Evolutionary conservation across 92 coral and sea anemone species (phyloP), one percentile per base, ranked within the genome.

Genomic region (Phymanthus crucifer): DNA sequence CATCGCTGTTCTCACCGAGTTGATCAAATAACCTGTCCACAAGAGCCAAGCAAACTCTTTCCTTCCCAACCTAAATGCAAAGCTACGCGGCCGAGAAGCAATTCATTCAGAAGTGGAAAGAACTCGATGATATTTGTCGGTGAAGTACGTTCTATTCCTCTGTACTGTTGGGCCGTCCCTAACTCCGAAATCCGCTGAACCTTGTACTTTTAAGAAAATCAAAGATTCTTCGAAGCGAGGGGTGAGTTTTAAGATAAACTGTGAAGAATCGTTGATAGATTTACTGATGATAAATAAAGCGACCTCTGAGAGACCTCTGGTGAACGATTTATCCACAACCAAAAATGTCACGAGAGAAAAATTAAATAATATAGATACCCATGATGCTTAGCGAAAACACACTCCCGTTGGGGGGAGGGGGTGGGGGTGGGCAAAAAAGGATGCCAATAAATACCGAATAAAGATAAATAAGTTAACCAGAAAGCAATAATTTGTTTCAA

Each of bases 261-360:
- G 36, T 61, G 68, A 61, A 61, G 68, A 61, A 61, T 27, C 35
- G 68, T 61, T 61, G 36, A 61, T 61, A 61, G 68, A 61, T 61
- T 27, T 61, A 29, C 68, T 61, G 68, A 24, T 61, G 68, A 61
- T 61, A 61, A 33, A 61, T 3, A 43, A 43, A 43, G 2, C 68
- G 68, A 61, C 68, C 68, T 61, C 68, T 27, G 29, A 8, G 35
- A 61, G 68, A 61, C 68, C 68, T 9, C 68, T 61, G n/a, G 29
- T 19, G 34, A 24, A 27, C 68, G 29, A 61, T 61, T 27, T 27
- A 24, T 61, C 11, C 68, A 1, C 5, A 24, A 3, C 33, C 26
- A 61, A 43, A 61, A 29, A 61, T 61, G 68, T 61, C 68, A 61
- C 68, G 68, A 29, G 68, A 29, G 36, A 61, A 61, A 61, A 61